phyloP scores from a whole-genome alignment of 2,113 vertebrate species.

The Spea multiplicata region DNA sequence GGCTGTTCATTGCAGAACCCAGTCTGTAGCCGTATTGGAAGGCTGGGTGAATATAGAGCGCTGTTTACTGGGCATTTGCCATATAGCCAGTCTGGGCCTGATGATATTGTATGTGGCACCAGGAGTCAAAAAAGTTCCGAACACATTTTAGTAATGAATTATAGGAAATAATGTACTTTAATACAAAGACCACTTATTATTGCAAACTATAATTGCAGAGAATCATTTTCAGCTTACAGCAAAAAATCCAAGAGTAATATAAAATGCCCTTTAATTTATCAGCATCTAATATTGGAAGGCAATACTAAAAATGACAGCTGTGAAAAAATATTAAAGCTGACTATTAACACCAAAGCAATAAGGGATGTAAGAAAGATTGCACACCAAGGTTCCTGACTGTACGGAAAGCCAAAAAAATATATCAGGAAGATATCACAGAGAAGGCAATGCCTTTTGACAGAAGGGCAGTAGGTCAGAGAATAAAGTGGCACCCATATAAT shows the following conservation, averaged over 20 bases:
- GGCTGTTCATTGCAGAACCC: no score
- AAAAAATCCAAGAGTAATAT: not conserved
- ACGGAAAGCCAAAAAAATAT: slow-evolving; percentile 39
- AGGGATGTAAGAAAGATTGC: slow-evolving; percentile 22
- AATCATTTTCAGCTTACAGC: not conserved
- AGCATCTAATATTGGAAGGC: slow-evolving; percentile 6
- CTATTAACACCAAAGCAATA: slow-evolving; percentile 44
- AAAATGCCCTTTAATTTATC: slow-evolving; percentile 9
- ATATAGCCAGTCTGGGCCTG: no score
- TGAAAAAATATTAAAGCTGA: slow-evolving; percentile 17
- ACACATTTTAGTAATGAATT: not conserved
- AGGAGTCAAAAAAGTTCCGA: no score
- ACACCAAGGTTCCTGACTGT: slow-evolving; percentile 35
- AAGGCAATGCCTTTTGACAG: slow-evolving; percentile 55
- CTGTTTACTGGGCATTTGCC: no score
- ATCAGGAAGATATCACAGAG: slow-evolving; percentile 48
- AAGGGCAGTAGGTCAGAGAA: slow-evolving; percentile 53
- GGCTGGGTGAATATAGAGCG: no score
- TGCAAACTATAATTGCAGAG: not conserved
- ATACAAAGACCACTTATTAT: not conserved
- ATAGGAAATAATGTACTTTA: not conserved
- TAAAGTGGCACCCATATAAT: slow-evolving; percentile 53
- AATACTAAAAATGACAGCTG: slow-evolving; percentile 48
- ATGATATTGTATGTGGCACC: no score
- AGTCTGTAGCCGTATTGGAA: no score